These are phyloP conservation scores for Steatocranus sp. DNA, from an alignment of 2,797 vertebrate genomes.

Conservation along the genomic window DNA sequence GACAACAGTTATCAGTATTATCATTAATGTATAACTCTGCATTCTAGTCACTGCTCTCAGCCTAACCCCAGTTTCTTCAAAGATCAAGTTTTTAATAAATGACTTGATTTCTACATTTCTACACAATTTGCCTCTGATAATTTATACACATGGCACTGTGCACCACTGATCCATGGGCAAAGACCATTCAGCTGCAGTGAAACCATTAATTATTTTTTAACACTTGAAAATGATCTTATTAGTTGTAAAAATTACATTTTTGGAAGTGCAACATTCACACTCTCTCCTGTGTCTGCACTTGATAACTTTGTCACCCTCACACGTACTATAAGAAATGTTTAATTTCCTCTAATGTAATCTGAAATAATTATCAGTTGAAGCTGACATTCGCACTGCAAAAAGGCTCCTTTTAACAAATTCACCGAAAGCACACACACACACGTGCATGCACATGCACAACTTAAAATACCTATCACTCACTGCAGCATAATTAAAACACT, in stretches of 20 bases:
- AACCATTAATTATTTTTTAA: slow-evolving; percentile 56
- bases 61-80: neutral
- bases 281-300: slow-evolving; percentile 46
- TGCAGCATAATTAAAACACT: slow-evolving; percentile 69
- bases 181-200: slow-evolving; percentile 1
- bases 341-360: slow-evolving; percentile 77
- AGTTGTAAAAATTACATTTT: slow-evolving; percentile 47
- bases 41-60: neutral
- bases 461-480: slow-evolving; percentile 52
- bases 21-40: neutral
- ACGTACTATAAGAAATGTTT: slow-evolving; percentile 66
- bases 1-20: neutral
- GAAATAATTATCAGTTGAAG: slow-evolving; percentile 71
- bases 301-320: slow-evolving; percentile 69
- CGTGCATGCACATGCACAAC: neutral
- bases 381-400: slow-evolving; percentile 35
- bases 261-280: slow-evolving; percentile 72
- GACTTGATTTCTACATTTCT: neutral
- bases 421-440: slow-evolving; percentile 5
- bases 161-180: neutral
- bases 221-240: slow-evolving; percentile 68
- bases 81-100: neutral
- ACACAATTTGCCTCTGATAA: neutral
- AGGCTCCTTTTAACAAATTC: slow-evolving; percentile 55
- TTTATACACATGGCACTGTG: neutral